phyloP scores from a whole-genome alignment of 2,888 invertebrate species.

The Protophormia terraenovae region DNA sequence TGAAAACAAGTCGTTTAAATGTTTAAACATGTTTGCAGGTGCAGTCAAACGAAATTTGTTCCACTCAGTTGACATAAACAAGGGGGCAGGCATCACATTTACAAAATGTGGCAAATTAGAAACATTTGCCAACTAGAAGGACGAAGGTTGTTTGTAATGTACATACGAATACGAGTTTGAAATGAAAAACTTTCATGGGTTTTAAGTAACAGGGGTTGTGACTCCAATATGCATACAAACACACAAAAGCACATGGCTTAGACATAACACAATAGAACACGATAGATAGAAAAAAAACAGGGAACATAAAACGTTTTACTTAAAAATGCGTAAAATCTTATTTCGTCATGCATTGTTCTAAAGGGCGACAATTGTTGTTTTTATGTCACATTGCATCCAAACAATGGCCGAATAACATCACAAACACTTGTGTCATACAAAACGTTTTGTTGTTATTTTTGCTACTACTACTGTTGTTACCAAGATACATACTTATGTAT shows the following conservation, averaged over 20 bases:
- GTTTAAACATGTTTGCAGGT: conserved; percentile 77
- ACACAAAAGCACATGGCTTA: conserved; percentile 20
- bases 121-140: conserved; percentile 47
- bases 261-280: conserved; percentile 6
- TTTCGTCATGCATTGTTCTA: conserved; percentile 80
- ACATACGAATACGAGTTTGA: conserved; percentile 20
- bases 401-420: conserved; percentile 64
- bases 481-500: too few relatives aligned
- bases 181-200: conserved; percentile 26
- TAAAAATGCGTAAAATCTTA: conserved; percentile 79
- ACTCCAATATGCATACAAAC: conserved; percentile 35
- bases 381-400: conserved; percentile 60
- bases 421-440: conserved; percentile 64
- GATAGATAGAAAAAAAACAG: neutral
- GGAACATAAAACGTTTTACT: conserved; percentile 63
- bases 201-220: conserved; percentile 64
- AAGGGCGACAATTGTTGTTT: conserved; percentile 71
- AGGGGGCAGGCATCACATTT: conserved; percentile 66
- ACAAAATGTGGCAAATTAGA: conserved; percentile 59
- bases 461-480: conserved; percentile 12
- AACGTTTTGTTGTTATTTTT: neutral
- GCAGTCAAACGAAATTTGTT: conserved; percentile 79
- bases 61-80: conserved; percentile 80
- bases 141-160: conserved; percentile 20
- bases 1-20: conserved; percentile 37